Percentiles rank a stretch among this genome's conserved stretches.
Evolutionary conservation across 2,888 invertebrate genomes (phyloP).

Genomic region (Temnothorax ravouxi): DNA sequence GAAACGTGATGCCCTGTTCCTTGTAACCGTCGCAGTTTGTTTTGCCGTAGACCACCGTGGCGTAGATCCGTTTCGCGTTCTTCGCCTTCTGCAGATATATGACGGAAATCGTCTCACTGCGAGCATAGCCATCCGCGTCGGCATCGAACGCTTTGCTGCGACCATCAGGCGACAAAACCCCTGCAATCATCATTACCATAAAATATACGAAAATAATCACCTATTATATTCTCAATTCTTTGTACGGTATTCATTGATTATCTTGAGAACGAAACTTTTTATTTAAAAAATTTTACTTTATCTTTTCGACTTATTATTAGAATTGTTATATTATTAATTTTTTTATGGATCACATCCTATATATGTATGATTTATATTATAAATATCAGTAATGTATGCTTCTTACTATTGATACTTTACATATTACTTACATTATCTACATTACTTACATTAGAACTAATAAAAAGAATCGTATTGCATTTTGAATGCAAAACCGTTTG

Average conservation of each 20-base stretch:
- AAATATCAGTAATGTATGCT: neutral
- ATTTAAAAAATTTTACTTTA: neutral
- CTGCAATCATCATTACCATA: slow-evolving; percentile 79
- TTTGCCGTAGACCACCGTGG: slow-evolving; percentile 88
- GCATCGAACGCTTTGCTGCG: slow-evolving; percentile 97
- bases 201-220: slow-evolving; percentile 7
- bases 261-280: neutral
- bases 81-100: slow-evolving; percentile 91
- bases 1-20: slow-evolving; percentile 84
- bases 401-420: neutral
- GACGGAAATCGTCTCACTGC: slow-evolving; percentile 93
- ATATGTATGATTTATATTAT: neutral
- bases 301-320: too few relatives aligned
- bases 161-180: slow-evolving; percentile 94
- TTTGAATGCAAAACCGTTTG: neutral
- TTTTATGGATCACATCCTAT: neutral
- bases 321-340: neutral
- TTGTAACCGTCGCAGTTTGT: slow-evolving; percentile 89
- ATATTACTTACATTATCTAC: too few relatives aligned
- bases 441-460: neutral
- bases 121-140: slow-evolving; percentile 92
- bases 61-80: slow-evolving; percentile 87
- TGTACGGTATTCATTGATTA: too few relatives aligned
- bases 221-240: neutral
- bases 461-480: neutral